Evolutionary conservation across 2,888 invertebrate species (phyloP).

Genomic region (Amphimallon solstitiale): DNA sequence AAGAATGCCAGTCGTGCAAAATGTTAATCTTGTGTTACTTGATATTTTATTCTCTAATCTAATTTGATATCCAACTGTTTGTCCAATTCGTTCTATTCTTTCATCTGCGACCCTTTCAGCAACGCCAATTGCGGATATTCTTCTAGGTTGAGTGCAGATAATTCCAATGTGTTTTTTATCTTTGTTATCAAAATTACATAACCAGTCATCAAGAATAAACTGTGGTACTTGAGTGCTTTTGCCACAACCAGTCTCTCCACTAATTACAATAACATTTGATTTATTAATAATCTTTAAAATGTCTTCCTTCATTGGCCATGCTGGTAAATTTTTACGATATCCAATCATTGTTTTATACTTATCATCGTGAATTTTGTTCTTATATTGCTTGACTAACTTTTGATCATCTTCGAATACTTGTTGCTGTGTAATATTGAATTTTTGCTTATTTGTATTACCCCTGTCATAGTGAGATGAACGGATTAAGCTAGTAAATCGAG

Average conservation of each 20-base stretch:
- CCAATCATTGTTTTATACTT: conserved; percentile 75
- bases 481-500: conserved; percentile 44
- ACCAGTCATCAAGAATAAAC: conserved; percentile 89
- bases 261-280: conserved; percentile 77
- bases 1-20: conserved; percentile 94
- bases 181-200: conserved; percentile 68
- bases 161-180: conserved; percentile 77
- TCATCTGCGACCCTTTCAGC: conserved; percentile 92
- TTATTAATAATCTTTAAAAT: conserved; percentile 73
- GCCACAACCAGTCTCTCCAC: conserved; percentile 87
- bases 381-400: conserved; percentile 70
- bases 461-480: conserved; percentile 74
- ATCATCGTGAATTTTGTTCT: conserved; percentile 69
- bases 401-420: conserved; percentile 71
- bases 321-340: conserved; percentile 73
- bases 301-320: conserved; percentile 75
- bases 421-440: conserved; percentile 65
- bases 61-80: conserved; percentile 77
- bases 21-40: conserved; percentile 81
- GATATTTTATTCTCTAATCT: conserved; percentile 83
- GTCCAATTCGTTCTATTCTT: conserved; percentile 80
- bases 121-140: conserved; percentile 91
- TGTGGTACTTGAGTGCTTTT: conserved; percentile 94
- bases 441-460: conserved; percentile 68
- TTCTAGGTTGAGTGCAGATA: conserved; percentile 90